phyloP scores from a whole-genome alignment of 2,888 invertebrate genomes.

The Eurytoma adleriae region DNA sequence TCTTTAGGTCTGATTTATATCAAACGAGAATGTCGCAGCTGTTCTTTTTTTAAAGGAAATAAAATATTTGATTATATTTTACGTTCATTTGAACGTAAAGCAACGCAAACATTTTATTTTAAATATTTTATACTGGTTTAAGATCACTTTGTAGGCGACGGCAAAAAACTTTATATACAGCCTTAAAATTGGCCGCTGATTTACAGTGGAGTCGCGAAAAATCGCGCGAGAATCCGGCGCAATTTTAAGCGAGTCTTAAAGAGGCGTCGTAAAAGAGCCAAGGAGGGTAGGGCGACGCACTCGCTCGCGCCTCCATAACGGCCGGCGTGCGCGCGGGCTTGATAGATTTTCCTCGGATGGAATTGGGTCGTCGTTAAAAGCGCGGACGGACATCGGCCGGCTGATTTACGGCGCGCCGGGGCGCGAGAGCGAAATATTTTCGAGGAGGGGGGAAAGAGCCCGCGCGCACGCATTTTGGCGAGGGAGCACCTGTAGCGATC shows the following conservation, averaged over 20 bases:
- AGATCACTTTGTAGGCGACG: no score
- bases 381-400: neutral
- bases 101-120: no score
- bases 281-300: no score
- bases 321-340: neutral
- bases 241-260: constrained; percentile 26
- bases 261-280: constrained; percentile 11
- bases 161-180: no score
- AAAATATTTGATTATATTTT: no score
- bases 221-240: neutral
- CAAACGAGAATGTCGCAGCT: no score
- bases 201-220: neutral
- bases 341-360: constrained; percentile 33
- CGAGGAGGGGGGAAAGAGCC: neutral
- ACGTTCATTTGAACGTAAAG: no score
- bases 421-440: constrained; percentile 14
- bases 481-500: constrained; percentile 44
- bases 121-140: no score
- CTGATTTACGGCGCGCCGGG: constrained; percentile 33
- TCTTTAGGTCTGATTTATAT: no score
- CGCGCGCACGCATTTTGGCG: neutral
- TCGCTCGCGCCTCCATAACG: no score
- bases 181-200: no score
- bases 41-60: no score
- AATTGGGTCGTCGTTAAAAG: constrained; percentile 31